A percentile compares a stretch with the other conserved stretches of the same genome.
Conservation (phyloP, 2,888 invertebrate genomes). For the Stenolophus ochropezus region DNA sequence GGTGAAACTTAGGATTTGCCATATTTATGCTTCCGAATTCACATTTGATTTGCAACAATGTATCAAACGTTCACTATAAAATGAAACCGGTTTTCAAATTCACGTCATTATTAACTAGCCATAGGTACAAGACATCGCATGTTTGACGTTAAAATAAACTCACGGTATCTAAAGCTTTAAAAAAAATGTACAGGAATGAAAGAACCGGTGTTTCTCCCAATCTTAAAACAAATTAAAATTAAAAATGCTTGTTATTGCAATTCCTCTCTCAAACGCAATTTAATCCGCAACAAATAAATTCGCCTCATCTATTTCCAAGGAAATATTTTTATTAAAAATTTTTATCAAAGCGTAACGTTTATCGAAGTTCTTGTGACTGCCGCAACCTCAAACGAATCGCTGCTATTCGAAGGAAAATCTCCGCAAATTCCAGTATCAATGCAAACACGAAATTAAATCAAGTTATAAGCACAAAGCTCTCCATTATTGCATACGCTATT, state of each 20-base stretch:
- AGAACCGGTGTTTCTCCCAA: neutral
- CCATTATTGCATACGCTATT: conserved; percentile 45
- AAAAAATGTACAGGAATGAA: too few species aligned
- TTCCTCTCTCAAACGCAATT: conserved; percentile 28
- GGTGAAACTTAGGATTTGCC: too few species aligned
- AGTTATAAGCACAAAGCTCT: conserved; percentile 57
- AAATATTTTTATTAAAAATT: conserved; percentile 54
- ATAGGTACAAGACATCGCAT: too few species aligned
- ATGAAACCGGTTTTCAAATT: too few species aligned
- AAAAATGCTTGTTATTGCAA: conserved; percentile 29
- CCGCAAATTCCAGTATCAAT: conserved; percentile 57
- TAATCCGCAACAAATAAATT: conserved; percentile 22
- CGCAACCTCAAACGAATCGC: conserved; percentile 43
- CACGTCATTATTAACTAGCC: too few species aligned
- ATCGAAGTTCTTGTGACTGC: conserved; percentile 27
- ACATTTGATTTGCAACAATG: too few species aligned
- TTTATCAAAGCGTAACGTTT: conserved; percentile 45
- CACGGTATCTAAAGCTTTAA: too few species aligned
- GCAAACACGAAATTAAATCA: conserved; percentile 60
- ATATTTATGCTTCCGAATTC: too few species aligned
- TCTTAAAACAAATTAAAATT: conserved; percentile 15
- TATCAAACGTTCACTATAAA: too few species aligned
- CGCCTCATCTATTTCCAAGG: conserved; percentile 6
- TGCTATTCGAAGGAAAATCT: conserved; percentile 49
- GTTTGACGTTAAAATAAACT: too few species aligned